These are phyloP conservation scores for Hydractinia symbiolongicarpus DNA, from an alignment of 30 jellyfish, hydroid and myxozoan genomes.

Conservation along the genomic window DNA sequence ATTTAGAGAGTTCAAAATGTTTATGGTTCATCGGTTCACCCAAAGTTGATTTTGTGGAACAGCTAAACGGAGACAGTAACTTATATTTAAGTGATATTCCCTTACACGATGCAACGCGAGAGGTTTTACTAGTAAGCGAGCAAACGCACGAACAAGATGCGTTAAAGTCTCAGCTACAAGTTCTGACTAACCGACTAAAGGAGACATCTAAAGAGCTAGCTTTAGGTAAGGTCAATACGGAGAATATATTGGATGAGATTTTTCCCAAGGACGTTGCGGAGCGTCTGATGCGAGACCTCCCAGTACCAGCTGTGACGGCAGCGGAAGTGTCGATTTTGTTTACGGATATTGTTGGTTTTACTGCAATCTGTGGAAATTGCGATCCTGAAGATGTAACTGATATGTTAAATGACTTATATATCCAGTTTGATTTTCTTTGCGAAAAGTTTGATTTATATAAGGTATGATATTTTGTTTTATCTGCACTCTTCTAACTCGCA, in stretches of 20 bases:
- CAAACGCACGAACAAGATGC: slow-evolving; percentile 33
- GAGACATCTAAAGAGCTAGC: slow-evolving; percentile 48
- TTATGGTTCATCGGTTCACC: slow-evolving; percentile 52
- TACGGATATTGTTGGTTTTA: slow-evolving; percentile 51
- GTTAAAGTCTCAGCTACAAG: slow-evolving; percentile 34
- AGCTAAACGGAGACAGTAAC: slow-evolving; percentile 40
- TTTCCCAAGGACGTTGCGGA: slow-evolving; percentile 48
- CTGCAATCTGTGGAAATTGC: slow-evolving; percentile 38
- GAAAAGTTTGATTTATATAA: slow-evolving; percentile 34
- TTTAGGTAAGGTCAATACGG: slow-evolving; percentile 33
- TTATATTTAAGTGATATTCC: slow-evolving; percentile 43
- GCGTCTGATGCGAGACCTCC: slow-evolving; percentile 40
- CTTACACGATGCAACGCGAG: slow-evolving; percentile 50
- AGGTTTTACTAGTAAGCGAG: slow-evolving; percentile 39
- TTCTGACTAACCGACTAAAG: slow-evolving; percentile 38
- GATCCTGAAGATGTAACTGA: slow-evolving; percentile 53
- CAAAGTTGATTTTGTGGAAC: slow-evolving; percentile 31
- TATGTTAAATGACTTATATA: slow-evolving; percentile 33
- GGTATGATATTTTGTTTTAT: slow-evolving; percentile 20
- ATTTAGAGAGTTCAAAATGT: slow-evolving; percentile 19
- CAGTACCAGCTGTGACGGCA: slow-evolving; percentile 45
- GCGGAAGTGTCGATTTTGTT: slow-evolving; percentile 41
- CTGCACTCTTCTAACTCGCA: neutral
- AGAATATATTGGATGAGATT: slow-evolving; percentile 33
- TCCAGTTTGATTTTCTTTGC: slow-evolving; percentile 32